Evolutionary conservation across 30 jellyfish, hydroid and myxozoan genomes (phyloP), one percentile per base, ranked within the genome.

Genomic region (Cassiopea xamachana): DNA sequence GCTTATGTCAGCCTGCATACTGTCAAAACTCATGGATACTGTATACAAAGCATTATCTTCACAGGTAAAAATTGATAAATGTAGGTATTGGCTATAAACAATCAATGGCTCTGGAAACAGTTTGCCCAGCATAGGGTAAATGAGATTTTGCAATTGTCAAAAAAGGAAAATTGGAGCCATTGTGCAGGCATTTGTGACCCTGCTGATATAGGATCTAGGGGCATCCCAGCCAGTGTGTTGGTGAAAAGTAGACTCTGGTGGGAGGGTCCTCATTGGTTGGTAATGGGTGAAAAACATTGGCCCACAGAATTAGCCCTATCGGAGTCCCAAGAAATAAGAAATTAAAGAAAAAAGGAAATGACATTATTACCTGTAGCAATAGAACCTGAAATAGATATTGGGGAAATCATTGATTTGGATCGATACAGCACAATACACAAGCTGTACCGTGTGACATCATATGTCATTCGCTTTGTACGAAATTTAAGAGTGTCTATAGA

Each of bases 161-260:
- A 51, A 4, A 81, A 90, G 47, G 75, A 46, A 15, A n/a, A 55
- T 39, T 82, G 94, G 92, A 75, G 62, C 13, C 96, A 88, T 4
- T 48, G 78, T 88, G 74, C 93, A 50, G 94, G 94, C 46, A 50
- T 59, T 9, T 16, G 69, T 46, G 74, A 87, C 59, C 92, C 94
- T 55, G 94, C 92, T 13, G 94, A 87, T 73, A 5, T 87, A 62
- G 94, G 85, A 43, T 87, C 94, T 46, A 77, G 91, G 55, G 94
- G 91, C 7, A 85, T 79, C 12, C 2, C 94, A 1, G 69, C 90
- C 60, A 48, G 85, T 55, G 81, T 46, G 17, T 45, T 75, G 46
- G 18, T 3, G 50, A 72, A 44, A 48, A 87, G 89, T 45, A 68
- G 60, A 48, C 39, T 87, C 44, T 87, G 94, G 85, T 77, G 94